A percentile compares a stretch with the other conserved stretches of the same genome.
Evolutionary conservation across 2,797 vertebrate species (phyloP).

Genomic region (Chaetophractus vellerosus): DNA sequence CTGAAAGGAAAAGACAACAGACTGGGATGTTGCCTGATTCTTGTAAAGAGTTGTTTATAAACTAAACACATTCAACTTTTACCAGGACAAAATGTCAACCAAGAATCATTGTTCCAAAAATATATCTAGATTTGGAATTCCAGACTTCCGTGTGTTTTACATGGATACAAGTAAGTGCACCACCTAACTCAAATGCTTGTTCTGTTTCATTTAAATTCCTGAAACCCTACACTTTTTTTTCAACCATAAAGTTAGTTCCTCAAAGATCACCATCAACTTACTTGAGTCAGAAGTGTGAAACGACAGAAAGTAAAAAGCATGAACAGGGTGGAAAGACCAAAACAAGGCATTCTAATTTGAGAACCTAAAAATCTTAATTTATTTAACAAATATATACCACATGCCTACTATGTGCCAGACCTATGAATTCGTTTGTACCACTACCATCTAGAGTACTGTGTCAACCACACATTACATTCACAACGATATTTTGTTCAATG

Average conservation of each 20-base stretch:
- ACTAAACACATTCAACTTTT: conserved; percentile 44
- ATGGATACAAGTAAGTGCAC: conserved; percentile 13
- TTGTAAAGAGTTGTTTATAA: conserved; percentile 50
- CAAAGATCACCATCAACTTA: background rate
- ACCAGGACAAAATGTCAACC: conserved; percentile 48
- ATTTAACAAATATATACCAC: conserved; percentile 11
- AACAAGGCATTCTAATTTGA: background rate
- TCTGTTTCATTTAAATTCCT: conserved; percentile 42
- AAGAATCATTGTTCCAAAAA: conserved; percentile 26
- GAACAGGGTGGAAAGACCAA: background rate
- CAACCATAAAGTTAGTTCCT: background rate
- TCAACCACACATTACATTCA: background rate
- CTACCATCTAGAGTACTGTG: background rate
- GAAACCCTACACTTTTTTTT: background rate
- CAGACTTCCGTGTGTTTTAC: conserved; percentile 1
- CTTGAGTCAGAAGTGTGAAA: background rate
- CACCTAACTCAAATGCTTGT: conserved; percentile 6
- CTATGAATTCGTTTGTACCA: background rate
- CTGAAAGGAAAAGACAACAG: conserved; percentile 57
- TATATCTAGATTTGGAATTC: background rate
- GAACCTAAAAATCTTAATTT: conserved; percentile 26
- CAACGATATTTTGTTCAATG: conserved; percentile 16
- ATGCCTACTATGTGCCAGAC: background rate
- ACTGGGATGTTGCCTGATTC: background rate
- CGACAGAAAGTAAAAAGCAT: background rate